Conservation (phyloP, 2,888 invertebrate species). For the Limenitis camilla region DNA sequence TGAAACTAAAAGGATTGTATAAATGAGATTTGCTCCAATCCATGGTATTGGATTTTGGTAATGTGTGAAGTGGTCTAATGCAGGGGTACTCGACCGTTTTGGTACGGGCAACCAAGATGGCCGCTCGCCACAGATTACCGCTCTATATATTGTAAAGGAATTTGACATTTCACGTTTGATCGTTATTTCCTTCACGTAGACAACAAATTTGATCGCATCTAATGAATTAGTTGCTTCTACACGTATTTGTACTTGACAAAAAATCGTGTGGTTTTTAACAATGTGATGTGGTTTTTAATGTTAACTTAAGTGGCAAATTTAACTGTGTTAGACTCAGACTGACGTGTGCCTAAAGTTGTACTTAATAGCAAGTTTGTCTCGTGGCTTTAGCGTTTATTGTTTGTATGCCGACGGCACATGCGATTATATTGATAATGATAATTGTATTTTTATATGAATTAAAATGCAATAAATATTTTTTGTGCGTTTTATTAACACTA, state of each 20-base stretch:
- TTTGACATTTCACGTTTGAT: too few species aligned
- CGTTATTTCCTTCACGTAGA: too few species aligned
- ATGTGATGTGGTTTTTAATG: slow-evolving; percentile 1
- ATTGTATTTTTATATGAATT: slow-evolving; percentile 72
- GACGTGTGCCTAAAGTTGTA: slow-evolving; percentile 55
- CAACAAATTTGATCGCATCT: too few species aligned
- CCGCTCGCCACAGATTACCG: too few species aligned
- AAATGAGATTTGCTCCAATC: background rate
- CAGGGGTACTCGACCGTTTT: too few species aligned
- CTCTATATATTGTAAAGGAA: too few species aligned
- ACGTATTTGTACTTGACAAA: too few species aligned
- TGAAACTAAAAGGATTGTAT: slow-evolving; percentile 7
- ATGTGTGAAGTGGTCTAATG: background rate
- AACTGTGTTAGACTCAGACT: slow-evolving; percentile 40
- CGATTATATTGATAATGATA: slow-evolving; percentile 61
- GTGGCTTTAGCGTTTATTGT: slow-evolving; percentile 42
- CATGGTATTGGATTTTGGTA: too few species aligned
- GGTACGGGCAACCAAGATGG: too few species aligned
- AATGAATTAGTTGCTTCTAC: too few species aligned
- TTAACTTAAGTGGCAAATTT: slow-evolving; percentile 30
- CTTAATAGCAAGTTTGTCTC: slow-evolving; percentile 49
- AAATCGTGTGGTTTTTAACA: background rate
- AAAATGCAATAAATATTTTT: slow-evolving; percentile 45
- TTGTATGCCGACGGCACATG: slow-evolving; percentile 54
- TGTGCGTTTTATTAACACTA: slow-evolving; percentile 40